Base-by-base conservation (phyloP, 2,888 invertebrate genomes). In the Griposia aprilina region DNA sequence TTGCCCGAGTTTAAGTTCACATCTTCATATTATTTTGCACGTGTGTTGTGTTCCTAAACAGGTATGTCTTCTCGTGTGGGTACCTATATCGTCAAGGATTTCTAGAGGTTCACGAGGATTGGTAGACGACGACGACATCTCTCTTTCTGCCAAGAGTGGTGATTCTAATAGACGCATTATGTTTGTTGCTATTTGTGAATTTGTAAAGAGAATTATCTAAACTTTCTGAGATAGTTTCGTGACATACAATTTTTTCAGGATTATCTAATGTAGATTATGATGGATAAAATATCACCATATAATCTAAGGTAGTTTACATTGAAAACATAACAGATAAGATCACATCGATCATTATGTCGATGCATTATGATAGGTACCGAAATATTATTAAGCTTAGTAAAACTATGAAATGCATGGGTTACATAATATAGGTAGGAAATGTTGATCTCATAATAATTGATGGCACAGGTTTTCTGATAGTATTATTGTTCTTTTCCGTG, bases 281-380 rank as follows among this genome's bases (percentile, higher is more conserved):
- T 55, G 45, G 68, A 50, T 83, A 78, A 57, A 73, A 57, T 48
- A 74, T 75, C 60, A 26, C 41, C 10, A 52, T 62, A 52, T 74
- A 73, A 81, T 72, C 76, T 50, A 36, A 45, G 57, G 65, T 36
- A 74, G 62, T 60, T 74, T 68, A 73, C 57, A 75, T 81, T 75
- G 68, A 66, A 72, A 76, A 79, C 79, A 62, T 76, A n/a, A 45
- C 50, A 30, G 85, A 84, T 84, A 84, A 75, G 52, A 81, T 72
- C 62, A 69, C 48, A 84, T 84, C 84, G 30, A 81, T 77, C 77
- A 74, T 36, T 15, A 60, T 72, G 13, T 75, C 74, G 55, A 69
- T 74, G 67, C 11, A 23, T 69, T 69, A 17, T 8, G 48, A 57
- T 73, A 60, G 23, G 23, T 36, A 36, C 20, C 20, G 20, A 36